Conservation (phyloP, 2,888 invertebrate genomes). For the Rhingia campestris region DNA sequence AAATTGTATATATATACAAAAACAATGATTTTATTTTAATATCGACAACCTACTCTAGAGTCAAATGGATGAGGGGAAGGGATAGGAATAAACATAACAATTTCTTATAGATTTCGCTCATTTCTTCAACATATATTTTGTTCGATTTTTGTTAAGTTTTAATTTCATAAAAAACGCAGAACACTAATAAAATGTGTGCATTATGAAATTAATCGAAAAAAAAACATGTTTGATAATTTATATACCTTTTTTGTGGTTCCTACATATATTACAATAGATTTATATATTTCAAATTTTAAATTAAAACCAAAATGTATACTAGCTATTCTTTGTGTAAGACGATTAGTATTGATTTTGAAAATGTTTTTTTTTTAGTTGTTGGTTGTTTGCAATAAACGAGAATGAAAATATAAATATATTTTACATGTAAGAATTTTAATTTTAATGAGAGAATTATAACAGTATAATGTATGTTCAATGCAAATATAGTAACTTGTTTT, state of each 20-base stretch:
- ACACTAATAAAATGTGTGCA: conserved; percentile 55
- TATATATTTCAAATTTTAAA: conserved; percentile 11
- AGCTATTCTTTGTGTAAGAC: conserved; percentile 48
- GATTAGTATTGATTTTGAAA: conserved; percentile 55
- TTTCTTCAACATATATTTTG: conserved; percentile 55
- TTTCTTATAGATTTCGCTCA: conserved; percentile 62
- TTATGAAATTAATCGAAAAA: conserved; percentile 45
- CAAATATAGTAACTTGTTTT: conserved; percentile 71
- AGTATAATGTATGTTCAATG: conserved; percentile 54
- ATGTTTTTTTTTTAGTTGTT: conserved; percentile 6
- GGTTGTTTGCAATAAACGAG: conserved; percentile 35
- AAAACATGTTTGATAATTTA: conserved; percentile 13
- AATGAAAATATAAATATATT: conserved; percentile 38
- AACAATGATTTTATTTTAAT: conserved; percentile 63
- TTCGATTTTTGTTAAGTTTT: conserved; percentile 3
- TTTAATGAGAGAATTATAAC: conserved; percentile 45
- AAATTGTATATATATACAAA: conserved; percentile 69
- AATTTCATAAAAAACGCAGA: conserved; percentile 41
- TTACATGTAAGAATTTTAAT: conserved; percentile 51
- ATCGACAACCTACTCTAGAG: conserved; percentile 71
- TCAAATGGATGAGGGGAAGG: conserved; percentile 48
- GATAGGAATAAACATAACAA: conserved; percentile 57
- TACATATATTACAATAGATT: neutral
- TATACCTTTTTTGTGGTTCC: conserved; percentile 17
- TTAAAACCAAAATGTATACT: conserved; percentile 16